phyloP scores from a whole-genome alignment of 2,113 vertebrate genomes.

The Serilophus lunatus region DNA sequence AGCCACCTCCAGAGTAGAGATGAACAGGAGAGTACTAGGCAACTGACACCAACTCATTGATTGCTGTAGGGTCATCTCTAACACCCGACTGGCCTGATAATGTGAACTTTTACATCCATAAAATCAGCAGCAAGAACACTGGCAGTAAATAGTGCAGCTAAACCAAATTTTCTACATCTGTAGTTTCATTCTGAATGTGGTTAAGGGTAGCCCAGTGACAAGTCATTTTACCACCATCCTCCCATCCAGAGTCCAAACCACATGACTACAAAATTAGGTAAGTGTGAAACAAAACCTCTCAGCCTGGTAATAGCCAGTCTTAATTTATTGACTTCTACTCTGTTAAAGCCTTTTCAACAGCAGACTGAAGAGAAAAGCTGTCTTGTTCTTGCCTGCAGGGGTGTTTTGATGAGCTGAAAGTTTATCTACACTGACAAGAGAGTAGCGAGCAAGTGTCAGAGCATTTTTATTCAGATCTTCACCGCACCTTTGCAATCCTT shows the following conservation, averaged over 20 bases:
- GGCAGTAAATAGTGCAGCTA: neutral
- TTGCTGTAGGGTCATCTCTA: neutral
- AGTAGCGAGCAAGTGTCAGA: conserved; percentile 60
- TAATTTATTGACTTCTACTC: conserved; percentile 63
- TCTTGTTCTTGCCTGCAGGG: conserved; percentile 52
- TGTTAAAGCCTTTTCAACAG: conserved; percentile 45
- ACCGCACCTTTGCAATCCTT: neutral
- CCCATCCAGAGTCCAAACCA: neutral
- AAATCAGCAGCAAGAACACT: neutral
- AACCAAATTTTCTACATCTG: neutral
- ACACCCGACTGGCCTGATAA: neutral
- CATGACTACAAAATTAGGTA: conserved; percentile 55
- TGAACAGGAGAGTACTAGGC: neutral
- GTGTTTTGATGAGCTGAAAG: conserved; percentile 55
- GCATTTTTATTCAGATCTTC: conserved; percentile 39
- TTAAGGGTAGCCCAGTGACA: neutral
- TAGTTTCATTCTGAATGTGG: neutral
- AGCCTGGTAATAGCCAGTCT: conserved; percentile 43
- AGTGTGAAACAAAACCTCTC: conserved; percentile 52
- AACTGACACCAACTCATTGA: neutral
- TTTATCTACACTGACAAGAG: conserved; percentile 70
- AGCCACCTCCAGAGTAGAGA: neutral
- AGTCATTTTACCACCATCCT: neutral
- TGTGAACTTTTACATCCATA: neutral
- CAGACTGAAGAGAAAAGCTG: conserved; percentile 50